These are phyloP conservation scores for Diarsia dahlii DNA, from an alignment of 2,888 invertebrate species.

Conservation along the genomic window DNA sequence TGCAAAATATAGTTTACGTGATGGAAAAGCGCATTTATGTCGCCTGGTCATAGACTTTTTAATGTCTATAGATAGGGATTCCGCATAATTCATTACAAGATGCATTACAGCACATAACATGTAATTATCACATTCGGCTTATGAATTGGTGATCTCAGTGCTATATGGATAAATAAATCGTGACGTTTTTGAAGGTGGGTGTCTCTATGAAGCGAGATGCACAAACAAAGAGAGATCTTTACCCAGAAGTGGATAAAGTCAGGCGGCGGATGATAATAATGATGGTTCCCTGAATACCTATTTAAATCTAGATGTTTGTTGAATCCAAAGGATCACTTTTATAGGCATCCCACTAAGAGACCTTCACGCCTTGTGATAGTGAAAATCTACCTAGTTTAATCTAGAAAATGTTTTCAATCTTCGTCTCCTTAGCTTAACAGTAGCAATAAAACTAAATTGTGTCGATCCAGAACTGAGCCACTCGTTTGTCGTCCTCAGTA, in stretches of 20 bases:
- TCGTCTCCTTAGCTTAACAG: no score
- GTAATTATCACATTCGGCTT: background rate
- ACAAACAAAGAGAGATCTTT: background rate
- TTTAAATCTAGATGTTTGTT: no score
- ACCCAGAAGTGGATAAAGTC: background rate
- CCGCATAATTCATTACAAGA: background rate
- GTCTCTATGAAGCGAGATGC: background rate
- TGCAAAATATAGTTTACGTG: background rate
- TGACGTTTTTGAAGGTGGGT: background rate
- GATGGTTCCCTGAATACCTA: no score
- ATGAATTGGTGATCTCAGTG: conserved; percentile 5
- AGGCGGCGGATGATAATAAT: background rate
- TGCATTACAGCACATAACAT: background rate
- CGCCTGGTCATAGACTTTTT: background rate
- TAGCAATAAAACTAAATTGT: no score
- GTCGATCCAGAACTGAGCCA: no score
- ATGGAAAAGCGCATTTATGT: conserved; percentile 10
- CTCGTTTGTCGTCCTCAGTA: no score
- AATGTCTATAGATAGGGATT: background rate
- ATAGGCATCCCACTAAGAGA: background rate
- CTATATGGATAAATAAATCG: no score
- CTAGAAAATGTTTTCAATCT: no score
- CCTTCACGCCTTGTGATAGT: background rate
- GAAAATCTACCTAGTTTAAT: no score
- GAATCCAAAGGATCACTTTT: background rate